Evolutionary conservation across 2,113 vertebrate genomes (phyloP).

Genomic region (Mustelus asterias): DNA sequence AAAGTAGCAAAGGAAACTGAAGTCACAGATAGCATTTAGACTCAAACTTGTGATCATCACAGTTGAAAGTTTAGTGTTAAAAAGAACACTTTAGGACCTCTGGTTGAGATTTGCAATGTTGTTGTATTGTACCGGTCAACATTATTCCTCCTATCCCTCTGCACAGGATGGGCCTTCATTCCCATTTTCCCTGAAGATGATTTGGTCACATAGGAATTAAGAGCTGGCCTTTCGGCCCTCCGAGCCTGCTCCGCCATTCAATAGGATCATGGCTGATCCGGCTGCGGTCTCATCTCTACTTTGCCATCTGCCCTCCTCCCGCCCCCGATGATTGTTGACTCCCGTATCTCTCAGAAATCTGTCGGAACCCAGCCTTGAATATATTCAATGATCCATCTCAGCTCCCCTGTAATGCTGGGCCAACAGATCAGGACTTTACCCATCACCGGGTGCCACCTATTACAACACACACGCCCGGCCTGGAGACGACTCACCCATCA

Average conservation of each 20-base stretch:
- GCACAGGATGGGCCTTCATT: too few species aligned
- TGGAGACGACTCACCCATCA: background rate
- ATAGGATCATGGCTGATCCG: too few species aligned
- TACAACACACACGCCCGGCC: background rate
- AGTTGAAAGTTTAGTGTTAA: background rate
- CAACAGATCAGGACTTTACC: background rate
- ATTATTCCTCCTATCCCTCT: too few species aligned
- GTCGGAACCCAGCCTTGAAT: too few species aligned
- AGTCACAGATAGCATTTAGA: background rate
- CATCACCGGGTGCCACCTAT: background rate
- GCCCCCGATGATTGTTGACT: too few species aligned
- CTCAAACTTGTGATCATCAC: background rate
- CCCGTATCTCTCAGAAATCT: too few species aligned
- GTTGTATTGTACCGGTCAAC: background rate
- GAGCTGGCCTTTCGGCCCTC: too few species aligned
- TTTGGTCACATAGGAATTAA: too few species aligned
- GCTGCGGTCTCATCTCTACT: too few species aligned
- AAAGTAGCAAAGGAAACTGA: background rate
- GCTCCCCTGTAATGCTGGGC: background rate
- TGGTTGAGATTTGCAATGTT: background rate
- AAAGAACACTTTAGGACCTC: background rate
- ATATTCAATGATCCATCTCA: background rate
- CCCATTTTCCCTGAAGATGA: too few species aligned
- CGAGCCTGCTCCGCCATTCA: too few species aligned
- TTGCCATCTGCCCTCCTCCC: too few species aligned